phyloP scores from a whole-genome alignment of 2,888 invertebrate genomes.

The Hypsopygia costalis region DNA sequence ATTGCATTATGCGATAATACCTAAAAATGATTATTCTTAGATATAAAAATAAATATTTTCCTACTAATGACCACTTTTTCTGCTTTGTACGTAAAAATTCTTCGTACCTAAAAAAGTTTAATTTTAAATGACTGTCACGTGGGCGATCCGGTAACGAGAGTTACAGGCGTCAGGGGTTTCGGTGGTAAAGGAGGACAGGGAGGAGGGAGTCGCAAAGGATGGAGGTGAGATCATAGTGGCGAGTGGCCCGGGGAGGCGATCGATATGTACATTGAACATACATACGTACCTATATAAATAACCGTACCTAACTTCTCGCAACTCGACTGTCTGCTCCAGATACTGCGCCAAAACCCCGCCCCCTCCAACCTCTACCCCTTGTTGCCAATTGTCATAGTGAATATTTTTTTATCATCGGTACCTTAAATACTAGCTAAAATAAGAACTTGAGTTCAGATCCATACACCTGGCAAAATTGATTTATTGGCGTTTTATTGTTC shows the following conservation, averaged over 20 bases:
- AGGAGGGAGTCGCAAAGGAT: conserved; percentile 63
- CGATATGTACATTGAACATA: conserved; percentile 80
- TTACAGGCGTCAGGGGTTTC: conserved; percentile 63
- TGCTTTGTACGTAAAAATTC: no score
- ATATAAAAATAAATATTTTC: no score
- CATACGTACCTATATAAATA: conserved; percentile 76
- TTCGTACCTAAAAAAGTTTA: no score
- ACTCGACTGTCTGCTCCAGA: conserved; percentile 77
- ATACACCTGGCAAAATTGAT: no score
- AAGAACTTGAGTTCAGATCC: no score
- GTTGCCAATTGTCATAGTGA: conserved; percentile 49
- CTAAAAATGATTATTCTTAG: no score
- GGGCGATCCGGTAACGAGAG: conserved; percentile 37
- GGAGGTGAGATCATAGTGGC: conserved; percentile 81
- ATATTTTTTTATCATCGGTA: conserved; percentile 28
- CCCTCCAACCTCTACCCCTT: conserved; percentile 43
- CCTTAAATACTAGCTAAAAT: no score
- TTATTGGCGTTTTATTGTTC: no score
- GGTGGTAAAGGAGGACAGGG: conserved; percentile 47
- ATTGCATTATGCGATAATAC: no score
- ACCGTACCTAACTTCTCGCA: conserved; percentile 76
- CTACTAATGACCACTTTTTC: no score
- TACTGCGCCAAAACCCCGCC: conserved; percentile 75
- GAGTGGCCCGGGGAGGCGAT: conserved; percentile 78
- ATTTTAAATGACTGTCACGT: conserved; percentile 25